phyloP scores from a whole-genome alignment of 2,113 vertebrate genomes.

The Fregata magnificens region DNA sequence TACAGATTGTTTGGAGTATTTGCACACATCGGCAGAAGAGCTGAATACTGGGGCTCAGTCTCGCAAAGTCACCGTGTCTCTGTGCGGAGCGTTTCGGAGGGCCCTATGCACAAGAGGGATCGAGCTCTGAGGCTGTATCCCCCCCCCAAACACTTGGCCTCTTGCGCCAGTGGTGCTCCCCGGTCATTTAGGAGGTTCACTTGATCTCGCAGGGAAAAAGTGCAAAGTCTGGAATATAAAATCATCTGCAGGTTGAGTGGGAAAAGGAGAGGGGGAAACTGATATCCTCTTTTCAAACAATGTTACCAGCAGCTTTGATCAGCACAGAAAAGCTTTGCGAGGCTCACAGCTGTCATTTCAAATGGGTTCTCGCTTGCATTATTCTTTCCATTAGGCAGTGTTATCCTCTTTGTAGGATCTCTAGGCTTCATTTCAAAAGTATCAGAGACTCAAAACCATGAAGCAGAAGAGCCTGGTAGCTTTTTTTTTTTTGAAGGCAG shows the following conservation, averaged over 20 bases:
- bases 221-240: neutral
- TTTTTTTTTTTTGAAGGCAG: neutral
- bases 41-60: rapidly evolving
- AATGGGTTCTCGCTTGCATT: constrained; percentile 26
- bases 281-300: neutral
- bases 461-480: constrained; percentile 9
- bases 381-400: constrained; percentile 40
- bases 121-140: rapidly evolving
- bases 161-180: rapidly evolving
- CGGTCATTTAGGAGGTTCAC: rapidly evolving
- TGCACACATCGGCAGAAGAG: rapidly evolving
- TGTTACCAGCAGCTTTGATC: constrained; percentile 28
- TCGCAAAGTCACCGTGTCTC: neutral
- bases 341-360: constrained; percentile 49
- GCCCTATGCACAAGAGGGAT: neutral
- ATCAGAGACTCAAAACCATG: constrained; percentile 34
- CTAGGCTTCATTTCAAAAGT: constrained; percentile 49
- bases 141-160: rapidly evolving
- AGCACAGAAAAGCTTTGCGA: neutral
- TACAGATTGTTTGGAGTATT: rapidly evolving
- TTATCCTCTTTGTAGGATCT: constrained; percentile 51
- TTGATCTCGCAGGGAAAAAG: neutral
- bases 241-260: neutral
- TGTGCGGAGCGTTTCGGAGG: neutral
- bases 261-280: neutral